Percentiles rank a stretch among this genome's conserved stretches.
Conservation (phyloP, 2,888 invertebrate species). For the Zygothrica quintamaculata region DNA sequence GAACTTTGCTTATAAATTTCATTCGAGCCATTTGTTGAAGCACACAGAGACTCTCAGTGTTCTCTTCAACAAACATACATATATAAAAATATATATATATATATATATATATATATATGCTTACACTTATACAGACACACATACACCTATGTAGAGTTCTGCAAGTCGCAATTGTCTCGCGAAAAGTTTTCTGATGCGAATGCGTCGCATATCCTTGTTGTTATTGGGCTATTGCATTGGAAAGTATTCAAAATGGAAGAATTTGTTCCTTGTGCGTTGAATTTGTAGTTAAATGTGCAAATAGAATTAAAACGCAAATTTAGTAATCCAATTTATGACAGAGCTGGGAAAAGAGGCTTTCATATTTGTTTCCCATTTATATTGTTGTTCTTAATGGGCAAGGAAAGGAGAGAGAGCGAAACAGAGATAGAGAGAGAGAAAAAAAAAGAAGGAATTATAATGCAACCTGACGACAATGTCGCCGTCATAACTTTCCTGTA, state of each 20-base stretch:
- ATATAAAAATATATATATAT: conserved; percentile 20
- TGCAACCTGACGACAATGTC: conserved; percentile 49
- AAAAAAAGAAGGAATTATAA: no score
- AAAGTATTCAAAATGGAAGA: conserved; percentile 38
- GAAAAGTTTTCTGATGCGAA: conserved; percentile 59
- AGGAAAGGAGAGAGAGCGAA: no score
- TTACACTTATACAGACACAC: conserved; percentile 19
- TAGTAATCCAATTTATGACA: conserved; percentile 56
- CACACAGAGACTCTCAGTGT: no score
- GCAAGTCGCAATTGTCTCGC: conserved; percentile 50
- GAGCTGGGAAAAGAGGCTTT: conserved; percentile 9
- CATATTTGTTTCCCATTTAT: conserved; percentile 26
- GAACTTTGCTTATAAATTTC: conserved; percentile 79
- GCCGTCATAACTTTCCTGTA: conserved; percentile 66
- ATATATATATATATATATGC: conserved; percentile 21
- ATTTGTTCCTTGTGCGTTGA: conserved; percentile 53
- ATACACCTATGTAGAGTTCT: conserved; percentile 22
- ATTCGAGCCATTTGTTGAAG: conserved; percentile 78
- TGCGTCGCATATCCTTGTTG: conserved; percentile 51
- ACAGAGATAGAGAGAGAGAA: no score
- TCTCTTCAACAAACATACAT: conserved; percentile 12
- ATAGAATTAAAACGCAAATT: conserved; percentile 72
- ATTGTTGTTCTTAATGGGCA: conserved; percentile 65
- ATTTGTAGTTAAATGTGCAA: conserved; percentile 66
- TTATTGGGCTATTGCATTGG: conserved; percentile 43